Percentiles rank a stretch among this genome's conserved stretches.
These are phyloP conservation scores for Tribolium castaneum DNA, from an alignment of 1,140 invertebrate species.

Conservation along the genomic window DNA sequence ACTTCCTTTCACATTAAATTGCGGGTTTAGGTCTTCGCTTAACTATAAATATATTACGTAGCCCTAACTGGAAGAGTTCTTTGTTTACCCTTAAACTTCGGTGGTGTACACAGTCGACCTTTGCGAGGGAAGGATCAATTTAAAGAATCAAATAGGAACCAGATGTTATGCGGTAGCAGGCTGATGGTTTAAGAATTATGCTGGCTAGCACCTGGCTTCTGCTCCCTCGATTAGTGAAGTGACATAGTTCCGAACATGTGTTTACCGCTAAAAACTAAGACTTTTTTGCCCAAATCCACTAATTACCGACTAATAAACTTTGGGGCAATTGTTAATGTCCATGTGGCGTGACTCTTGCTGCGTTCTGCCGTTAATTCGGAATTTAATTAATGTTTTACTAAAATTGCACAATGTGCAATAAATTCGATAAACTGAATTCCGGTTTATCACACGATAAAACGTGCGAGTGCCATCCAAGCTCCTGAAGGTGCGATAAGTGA, in stretches of 20 bases:
- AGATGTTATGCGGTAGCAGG: conserved; percentile 25
- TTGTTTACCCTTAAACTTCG: not conserved
- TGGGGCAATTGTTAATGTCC: not conserved
- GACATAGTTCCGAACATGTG: not conserved
- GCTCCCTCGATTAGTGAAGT: conserved; percentile 6
- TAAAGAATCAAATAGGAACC: not conserved
- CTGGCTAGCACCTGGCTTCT: conserved; percentile 1
- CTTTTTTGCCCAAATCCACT: not conserved
- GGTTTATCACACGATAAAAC: not conserved
- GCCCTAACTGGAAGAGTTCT: not conserved
- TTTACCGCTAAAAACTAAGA: not conserved
- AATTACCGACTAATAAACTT: not conserved
- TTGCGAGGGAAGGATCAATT: not conserved
- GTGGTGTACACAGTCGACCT: not conserved
- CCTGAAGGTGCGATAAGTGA: not conserved
- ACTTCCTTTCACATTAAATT: not conserved
- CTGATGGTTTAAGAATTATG: conserved; percentile 18
- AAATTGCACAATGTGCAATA: not conserved
- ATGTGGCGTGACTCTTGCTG: not conserved
- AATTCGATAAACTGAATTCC: not conserved
- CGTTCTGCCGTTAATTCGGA: not conserved
- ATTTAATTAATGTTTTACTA: not conserved
- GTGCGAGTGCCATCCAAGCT: not conserved
- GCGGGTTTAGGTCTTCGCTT: not conserved
- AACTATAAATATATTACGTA: not conserved